Evolutionary conservation across 2,113 vertebrate species (phyloP).

Genomic region (Dromaius novaehollandiae): DNA sequence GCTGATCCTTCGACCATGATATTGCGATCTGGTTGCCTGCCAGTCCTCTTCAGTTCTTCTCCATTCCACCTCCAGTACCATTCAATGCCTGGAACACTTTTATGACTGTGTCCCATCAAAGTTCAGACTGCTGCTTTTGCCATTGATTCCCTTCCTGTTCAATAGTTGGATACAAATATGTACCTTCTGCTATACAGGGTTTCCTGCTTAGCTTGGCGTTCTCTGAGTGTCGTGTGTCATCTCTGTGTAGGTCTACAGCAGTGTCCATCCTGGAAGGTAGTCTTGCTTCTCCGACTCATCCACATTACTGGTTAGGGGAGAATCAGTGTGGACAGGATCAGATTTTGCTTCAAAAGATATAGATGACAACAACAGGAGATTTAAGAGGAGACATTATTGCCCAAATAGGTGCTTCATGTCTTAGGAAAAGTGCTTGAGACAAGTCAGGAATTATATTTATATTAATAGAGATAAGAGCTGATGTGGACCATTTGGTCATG

Average conservation of each 20-base stretch:
- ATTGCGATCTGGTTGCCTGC: neutral
- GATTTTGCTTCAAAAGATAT: neutral
- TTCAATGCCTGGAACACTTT: neutral
- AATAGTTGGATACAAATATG: neutral
- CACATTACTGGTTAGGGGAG: neutral
- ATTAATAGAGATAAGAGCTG: neutral
- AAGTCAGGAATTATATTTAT: neutral
- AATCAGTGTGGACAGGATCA: neutral
- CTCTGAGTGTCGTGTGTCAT: neutral
- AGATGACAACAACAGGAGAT: neutral
- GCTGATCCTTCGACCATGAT: neutral
- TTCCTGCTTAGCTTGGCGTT: neutral
- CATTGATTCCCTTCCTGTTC: neutral
- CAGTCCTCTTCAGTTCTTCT: neutral
- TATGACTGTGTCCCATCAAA: accelerated
- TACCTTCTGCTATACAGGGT: neutral
- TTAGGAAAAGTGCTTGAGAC: neutral
- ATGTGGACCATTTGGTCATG: neutral
- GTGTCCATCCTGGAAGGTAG: neutral
- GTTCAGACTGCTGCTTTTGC: neutral
- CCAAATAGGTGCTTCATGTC: neutral
- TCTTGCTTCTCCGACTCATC: neutral
- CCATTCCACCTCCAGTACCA: neutral
- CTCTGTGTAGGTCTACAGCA: neutral
- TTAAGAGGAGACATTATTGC: neutral